Conservation (phyloP, 2,113 vertebrate species). For the Gallinago undulata region DNA sequence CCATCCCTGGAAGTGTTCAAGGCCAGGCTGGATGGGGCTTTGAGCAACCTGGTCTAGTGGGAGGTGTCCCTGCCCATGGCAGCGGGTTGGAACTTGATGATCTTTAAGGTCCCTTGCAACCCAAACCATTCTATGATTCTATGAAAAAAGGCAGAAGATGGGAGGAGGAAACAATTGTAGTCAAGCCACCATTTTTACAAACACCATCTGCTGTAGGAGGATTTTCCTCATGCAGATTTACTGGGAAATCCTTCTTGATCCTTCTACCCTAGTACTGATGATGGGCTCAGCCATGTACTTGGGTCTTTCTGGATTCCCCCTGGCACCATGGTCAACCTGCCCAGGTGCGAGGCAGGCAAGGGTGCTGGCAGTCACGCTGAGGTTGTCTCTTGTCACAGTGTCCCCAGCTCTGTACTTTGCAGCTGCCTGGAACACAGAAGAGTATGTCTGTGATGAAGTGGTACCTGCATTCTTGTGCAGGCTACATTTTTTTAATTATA, state of each 20-base stretch:
- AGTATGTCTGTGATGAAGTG: background rate
- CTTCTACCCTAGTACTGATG: background rate
- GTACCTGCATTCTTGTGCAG: background rate
- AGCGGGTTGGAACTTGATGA: too few species aligned
- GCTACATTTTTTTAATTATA: background rate
- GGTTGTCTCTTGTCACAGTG: background rate
- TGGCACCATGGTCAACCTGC: fast-evolving
- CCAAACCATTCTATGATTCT: too few species aligned
- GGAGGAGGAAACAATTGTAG: background rate
- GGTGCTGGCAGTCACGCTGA: background rate
- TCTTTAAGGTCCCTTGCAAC: too few species aligned
- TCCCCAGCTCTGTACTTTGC: background rate
- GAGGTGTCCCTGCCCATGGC: too few species aligned
- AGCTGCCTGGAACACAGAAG: background rate
- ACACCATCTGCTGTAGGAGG: background rate
- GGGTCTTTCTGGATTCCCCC: fast-evolving
- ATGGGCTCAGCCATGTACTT: background rate
- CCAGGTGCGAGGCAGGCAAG: background rate
- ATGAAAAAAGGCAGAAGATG: background rate
- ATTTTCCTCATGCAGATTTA: background rate
- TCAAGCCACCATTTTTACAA: background rate
- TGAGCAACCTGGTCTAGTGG: too few species aligned
- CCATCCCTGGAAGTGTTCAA: too few species aligned
- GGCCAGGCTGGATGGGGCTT: too few species aligned
- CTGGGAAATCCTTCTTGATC: background rate